Evolutionary conservation across 2,888 invertebrate species (phyloP), one percentile per base, ranked within the genome.

Genomic region (Ferrisia virgata): DNA sequence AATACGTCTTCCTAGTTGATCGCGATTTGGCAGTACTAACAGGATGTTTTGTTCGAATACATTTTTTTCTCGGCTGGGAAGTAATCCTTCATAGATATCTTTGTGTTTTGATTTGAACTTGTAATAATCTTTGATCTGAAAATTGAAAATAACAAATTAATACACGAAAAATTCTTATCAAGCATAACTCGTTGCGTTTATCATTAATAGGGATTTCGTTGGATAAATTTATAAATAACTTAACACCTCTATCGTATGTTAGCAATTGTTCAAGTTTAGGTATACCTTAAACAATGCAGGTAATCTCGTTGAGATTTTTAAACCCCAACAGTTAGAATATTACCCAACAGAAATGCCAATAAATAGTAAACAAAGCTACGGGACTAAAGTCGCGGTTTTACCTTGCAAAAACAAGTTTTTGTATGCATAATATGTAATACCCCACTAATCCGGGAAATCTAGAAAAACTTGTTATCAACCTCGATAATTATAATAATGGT

Each of bases 41-140:
- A 95, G 89, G 13, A 94, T 89, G 84, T 93, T 92, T 84, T 92
- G 91, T 85, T 91, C 89, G 86, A 94, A 92, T 0, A 93, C 91
- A 47, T 91, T 89, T n/a, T 91, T 90, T 9, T 93, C 90, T n/a
- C 89, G 89, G 4, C 90, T 90, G 0, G 95, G 94, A 9, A 91
- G 87, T 78, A 95, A 89, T 86, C 93, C 90, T 0, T 89, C 88
- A 87, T 92, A 93, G 84, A 93, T 90, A 22, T 91, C 90, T 0
- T 91, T 91, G 87, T 95, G 91, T 85, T 91, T 91, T 18, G 89
- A 80, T 86, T 92, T 92, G 89, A 94, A 94, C 87, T 91, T 91
- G 89, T 93, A 95, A 87, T 92, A 94, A 82, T 91, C 91, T 89
- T 92, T 92, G 87, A 95, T 91, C 94, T 94, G 88, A 3, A 86